Percentiles rank a stretch among this genome's conserved stretches.
Evolutionary conservation across 1,140 invertebrate genomes (phyloP).

Genomic region (Plutomurus gul): DNA sequence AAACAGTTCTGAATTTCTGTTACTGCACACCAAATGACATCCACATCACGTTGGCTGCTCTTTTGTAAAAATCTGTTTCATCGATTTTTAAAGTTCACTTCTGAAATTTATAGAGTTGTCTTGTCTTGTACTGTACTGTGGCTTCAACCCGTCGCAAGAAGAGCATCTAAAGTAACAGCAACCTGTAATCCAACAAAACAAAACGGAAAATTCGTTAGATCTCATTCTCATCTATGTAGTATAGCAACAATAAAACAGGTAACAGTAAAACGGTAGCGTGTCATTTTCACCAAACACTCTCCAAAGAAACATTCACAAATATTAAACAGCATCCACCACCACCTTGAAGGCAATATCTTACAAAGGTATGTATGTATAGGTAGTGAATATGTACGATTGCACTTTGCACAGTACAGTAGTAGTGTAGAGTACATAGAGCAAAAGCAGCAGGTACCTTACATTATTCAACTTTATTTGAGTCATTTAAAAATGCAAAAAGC

Average conservation of each 20-base stretch:
- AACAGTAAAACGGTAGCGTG: constrained; percentile 9
- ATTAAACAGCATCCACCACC: too few species aligned
- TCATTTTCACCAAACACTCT: constrained; percentile 5
- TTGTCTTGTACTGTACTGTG: background rate
- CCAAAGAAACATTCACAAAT: too few species aligned
- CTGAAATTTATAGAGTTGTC: constrained; percentile 4
- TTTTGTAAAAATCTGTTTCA: background rate
- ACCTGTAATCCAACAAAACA: constrained; percentile 18
- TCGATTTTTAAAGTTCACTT: background rate
- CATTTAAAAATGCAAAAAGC: too few species aligned
- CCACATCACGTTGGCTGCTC: background rate
- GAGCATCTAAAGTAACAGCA: background rate
- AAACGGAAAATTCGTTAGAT: background rate
- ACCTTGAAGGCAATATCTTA: too few species aligned
- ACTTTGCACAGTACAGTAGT: too few species aligned
- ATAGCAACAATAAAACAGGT: background rate
- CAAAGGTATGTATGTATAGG: too few species aligned
- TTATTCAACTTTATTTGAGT: too few species aligned
- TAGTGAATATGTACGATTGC: too few species aligned
- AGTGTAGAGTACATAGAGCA: too few species aligned
- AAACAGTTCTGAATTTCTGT: too few species aligned
- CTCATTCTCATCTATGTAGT: background rate
- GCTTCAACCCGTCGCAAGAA: background rate
- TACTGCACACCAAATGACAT: background rate
- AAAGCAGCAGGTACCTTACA: too few species aligned